phyloP scores from a whole-genome alignment of 2,797 vertebrate species.

The Sparidentex hasta region DNA sequence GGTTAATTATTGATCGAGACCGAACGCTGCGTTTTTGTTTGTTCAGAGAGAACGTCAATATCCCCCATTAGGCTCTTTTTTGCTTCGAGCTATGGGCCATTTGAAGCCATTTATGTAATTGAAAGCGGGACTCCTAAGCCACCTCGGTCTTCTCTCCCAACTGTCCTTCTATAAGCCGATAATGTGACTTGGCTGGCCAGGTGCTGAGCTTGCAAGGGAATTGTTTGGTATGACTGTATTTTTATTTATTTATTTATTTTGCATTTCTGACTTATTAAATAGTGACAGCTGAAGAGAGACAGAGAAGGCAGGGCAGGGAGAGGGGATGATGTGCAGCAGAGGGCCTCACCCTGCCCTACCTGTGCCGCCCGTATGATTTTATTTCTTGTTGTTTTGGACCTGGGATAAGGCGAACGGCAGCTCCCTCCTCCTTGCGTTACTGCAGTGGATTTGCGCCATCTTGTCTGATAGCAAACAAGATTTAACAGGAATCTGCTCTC shows the following conservation, averaged over 20 bases:
- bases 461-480: slow-evolving; percentile 38
- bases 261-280: no score
- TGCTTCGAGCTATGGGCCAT: slow-evolving; percentile 62
- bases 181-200: slow-evolving; percentile 16
- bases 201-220: slow-evolving; percentile 7
- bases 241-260: neutral
- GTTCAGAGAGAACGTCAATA: slow-evolving; percentile 12
- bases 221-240: slow-evolving; percentile 5
- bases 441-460: slow-evolving; percentile 11
- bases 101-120: slow-evolving; percentile 54
- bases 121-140: slow-evolving; percentile 37
- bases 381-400: slow-evolving; percentile 5
- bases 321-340: no score
- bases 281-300: no score
- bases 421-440: neutral
- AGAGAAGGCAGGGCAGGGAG: no score
- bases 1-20: slow-evolving; percentile 11
- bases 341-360: no score
- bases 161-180: slow-evolving; percentile 33
- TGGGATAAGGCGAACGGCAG: slow-evolving; percentile 8
- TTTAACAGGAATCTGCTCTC: slow-evolving; percentile 51
- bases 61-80: slow-evolving; percentile 28
- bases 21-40: slow-evolving; percentile 5
- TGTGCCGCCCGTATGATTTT: neutral
- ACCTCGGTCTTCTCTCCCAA: neutral